A percentile compares a stretch with the other conserved stretches of the same genome.
These are phyloP conservation scores for Tetropium fuscum DNA, from an alignment of 2,888 invertebrate species.

Conservation along the genomic window DNA sequence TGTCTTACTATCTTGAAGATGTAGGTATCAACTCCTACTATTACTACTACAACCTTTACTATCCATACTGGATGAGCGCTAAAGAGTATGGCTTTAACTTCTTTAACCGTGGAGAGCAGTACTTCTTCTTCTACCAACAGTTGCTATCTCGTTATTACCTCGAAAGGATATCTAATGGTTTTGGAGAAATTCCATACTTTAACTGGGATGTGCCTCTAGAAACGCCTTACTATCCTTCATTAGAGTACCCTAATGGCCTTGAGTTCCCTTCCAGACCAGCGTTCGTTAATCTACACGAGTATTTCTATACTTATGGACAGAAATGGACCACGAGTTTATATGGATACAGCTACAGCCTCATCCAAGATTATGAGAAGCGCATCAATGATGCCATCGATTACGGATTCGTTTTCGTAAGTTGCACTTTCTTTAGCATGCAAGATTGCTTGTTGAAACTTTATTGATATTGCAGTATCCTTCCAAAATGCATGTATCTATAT, in stretches of 20 bases:
- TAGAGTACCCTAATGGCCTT: constrained; percentile 75
- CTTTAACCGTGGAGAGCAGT: constrained; percentile 74
- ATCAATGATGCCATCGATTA: constrained; percentile 71
- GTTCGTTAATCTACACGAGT: constrained; percentile 68
- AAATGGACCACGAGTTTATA: constrained; percentile 64
- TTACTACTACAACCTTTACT: constrained; percentile 72
- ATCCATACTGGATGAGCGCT: constrained; percentile 75
- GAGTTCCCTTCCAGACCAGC: constrained; percentile 74
- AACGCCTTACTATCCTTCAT: constrained; percentile 74
- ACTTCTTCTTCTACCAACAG: constrained; percentile 76
- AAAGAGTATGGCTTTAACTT: constrained; percentile 64
- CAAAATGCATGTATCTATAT: no score
- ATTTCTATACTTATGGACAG: constrained; percentile 60
- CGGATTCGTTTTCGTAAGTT: constrained; percentile 66
- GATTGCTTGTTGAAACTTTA: no score
- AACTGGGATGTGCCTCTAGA: constrained; percentile 68
- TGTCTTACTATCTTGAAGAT: constrained; percentile 82
- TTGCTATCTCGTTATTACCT: constrained; percentile 79
- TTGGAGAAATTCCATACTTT: constrained; percentile 74
- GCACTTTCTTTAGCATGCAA: neutral
- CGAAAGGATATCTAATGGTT: constrained; percentile 78
- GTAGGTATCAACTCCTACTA: constrained; percentile 75
- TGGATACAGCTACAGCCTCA: constrained; percentile 66
- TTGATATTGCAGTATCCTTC: no score
- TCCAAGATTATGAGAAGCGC: constrained; percentile 67